Evolutionary conservation across 2,888 invertebrate genomes (phyloP), one percentile per base, ranked within the genome.

Genomic region (Drosophila kokeensis): DNA sequence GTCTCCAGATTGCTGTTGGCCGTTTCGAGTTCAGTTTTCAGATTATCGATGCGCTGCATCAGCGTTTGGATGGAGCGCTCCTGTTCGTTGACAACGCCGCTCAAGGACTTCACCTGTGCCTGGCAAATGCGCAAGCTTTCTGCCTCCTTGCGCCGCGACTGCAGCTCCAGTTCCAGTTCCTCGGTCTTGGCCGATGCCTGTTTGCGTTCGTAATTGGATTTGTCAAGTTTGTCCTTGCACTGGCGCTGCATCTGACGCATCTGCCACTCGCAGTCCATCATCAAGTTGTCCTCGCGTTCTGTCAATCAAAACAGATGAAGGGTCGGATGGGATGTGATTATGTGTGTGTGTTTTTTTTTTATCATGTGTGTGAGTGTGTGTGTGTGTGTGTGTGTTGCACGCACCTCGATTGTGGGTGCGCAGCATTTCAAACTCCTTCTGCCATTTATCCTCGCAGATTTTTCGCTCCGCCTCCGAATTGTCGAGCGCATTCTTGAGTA

Each of bases 231-330:
- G 77, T 94, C 94, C 80, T 97, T 95, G 66, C 96, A 96, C 11
- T 94, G 93, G 82, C 95, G 95, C 93, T 97, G 96, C 83, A 97
- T 94, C 92, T 96, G 96, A 45, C 97, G 92, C 91, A 97, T 94
- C 93, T 97, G 96, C 97, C 97, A 97, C 93, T 97, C 97, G 93
- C 97, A 97, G 93, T 97, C 97, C 5, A 95, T 95, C 80, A 97
- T 93, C 87, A 97, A 94, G 68, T 95, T 94, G 86, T 96, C 96
- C 58, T 97, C 97, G 58, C 96, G 94, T 60, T 96, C 94, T 61
- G 50, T 55, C 24, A 38, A 69, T 76, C 55, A 42, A 54, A 13
- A 27, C 8, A 11, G 3, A 4, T 45, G 21, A 24, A 8, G 21
- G 24, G 3, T 32, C 10, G 10, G 32, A 10, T 32, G 32, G 4